Base-by-base conservation (phyloP, 2,888 invertebrate species). In the Portevinia maculata region DNA sequence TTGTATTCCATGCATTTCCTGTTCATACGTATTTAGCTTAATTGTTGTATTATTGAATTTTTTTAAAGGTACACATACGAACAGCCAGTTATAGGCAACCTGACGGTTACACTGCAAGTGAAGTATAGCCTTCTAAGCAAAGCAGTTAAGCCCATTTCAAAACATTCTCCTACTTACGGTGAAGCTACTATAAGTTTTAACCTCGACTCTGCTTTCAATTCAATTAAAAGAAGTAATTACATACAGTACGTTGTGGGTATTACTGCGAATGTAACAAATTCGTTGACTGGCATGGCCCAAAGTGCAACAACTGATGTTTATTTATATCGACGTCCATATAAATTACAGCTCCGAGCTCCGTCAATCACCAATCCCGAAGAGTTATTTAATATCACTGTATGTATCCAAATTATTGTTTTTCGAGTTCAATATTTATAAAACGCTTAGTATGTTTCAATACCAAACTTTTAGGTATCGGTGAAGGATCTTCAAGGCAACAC, bases 361-460 rank as follows among this genome's bases (percentile, higher is more conserved):
- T 95, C 96, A 86, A 94, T 95, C 87, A 98, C 97, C 91, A 97
- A 97, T 89, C 97, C 98, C 0, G 96, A 95, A 24, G 92, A 98
- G 44, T 94, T 94, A 84, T 97, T 85, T 6, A 81, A 84, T 32
- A 69, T 79, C 7, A 65, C 69, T 17, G 85, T 85, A 65, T 28
- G 59, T 46, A 24, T 9, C 13, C 0, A 11, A 17, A n/a, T 24
- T 24, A 3, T 24, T 2, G 5, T 3, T 3, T 24, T 19, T 15
- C 13, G n/a, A n/a, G n/a, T n/a, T n/a, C n/a, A n/a, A n/a, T n/a
- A n/a, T n/a, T n/a, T n/a, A n/a, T n/a, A n/a, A n/a, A n/a, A n/a
- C n/a, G n/a, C n/a, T n/a, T n/a, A n/a, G n/a, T n/a, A n/a, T n/a
- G n/a, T n/a, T n/a, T n/a, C n/a, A n/a, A n/a, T n/a, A n/a, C n/a